phyloP scores from a whole-genome alignment of 2,113 vertebrate species.

The Upupa epops region DNA sequence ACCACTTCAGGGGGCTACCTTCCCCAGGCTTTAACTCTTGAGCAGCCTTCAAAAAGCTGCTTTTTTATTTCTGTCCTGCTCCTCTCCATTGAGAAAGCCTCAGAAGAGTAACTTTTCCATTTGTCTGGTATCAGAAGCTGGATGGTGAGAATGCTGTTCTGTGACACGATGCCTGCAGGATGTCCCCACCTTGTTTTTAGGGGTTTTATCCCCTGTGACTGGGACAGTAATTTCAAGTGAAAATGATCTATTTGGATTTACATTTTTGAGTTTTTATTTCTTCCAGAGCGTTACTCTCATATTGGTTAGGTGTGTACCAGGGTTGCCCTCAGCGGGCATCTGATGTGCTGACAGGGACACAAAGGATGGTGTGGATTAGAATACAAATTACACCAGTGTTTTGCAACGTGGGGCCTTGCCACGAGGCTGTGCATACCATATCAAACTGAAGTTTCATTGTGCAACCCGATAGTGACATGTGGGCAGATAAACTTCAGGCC shows the following conservation, averaged over 20 bases:
- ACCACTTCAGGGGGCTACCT: not conserved
- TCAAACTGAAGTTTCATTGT: constrained; percentile 17
- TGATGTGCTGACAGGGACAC: not conserved
- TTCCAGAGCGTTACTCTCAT: not conserved
- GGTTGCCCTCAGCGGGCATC: not conserved
- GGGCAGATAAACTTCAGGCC: not conserved
- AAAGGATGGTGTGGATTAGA: not conserved
- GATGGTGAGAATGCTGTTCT: not conserved
- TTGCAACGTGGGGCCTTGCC: not conserved
- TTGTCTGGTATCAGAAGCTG: not conserved
- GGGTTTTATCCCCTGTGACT: not conserved
- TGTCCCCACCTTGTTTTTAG: not conserved
- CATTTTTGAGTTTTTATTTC: not conserved
- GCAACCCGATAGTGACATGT: not conserved
- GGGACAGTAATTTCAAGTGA: not conserved
- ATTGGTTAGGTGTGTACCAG: not conserved
- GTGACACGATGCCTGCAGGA: not conserved
- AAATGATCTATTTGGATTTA: not conserved
- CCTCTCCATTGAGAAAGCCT: not conserved
- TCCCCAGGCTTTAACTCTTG: not conserved
- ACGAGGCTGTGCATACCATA: not conserved
- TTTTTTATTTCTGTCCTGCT: not conserved
- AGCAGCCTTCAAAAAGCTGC: not conserved
- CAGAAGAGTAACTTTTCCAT: not conserved
- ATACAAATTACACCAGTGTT: not conserved